These are phyloP conservation scores for Pachycephus smyrnensis DNA, from an alignment of 2,888 invertebrate species.

Conservation along the genomic window DNA sequence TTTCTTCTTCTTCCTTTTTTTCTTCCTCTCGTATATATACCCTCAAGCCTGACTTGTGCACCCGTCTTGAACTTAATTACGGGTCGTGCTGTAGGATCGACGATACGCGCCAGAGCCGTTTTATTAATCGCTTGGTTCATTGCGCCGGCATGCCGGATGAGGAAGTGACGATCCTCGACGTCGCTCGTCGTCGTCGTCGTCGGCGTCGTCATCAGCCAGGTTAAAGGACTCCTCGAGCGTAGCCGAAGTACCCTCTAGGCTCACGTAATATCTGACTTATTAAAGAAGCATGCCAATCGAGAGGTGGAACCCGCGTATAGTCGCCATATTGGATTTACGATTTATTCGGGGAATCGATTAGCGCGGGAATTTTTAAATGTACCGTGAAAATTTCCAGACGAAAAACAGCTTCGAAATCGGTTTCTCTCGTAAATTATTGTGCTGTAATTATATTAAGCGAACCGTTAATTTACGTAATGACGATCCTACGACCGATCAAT, in stretches of 20 bases:
- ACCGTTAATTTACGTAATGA: not conserved
- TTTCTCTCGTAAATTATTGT: not conserved
- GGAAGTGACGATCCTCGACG: slow-evolving; percentile 30
- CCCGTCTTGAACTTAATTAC: slow-evolving; percentile 4
- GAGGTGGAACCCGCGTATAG: not conserved
- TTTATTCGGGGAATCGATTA: not conserved
- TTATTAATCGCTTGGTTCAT: slow-evolving; percentile 32
- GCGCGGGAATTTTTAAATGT: not conserved
- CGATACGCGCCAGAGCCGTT: slow-evolving; percentile 2
- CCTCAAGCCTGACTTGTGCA: not conserved
- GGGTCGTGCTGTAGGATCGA: slow-evolving; percentile 1
- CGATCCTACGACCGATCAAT: not conserved
- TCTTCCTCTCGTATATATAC: not conserved
- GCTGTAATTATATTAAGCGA: not conserved
- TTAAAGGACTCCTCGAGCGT: slow-evolving; percentile 28
- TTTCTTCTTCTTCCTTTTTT: not conserved
- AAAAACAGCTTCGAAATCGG: not conserved
- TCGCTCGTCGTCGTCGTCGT: not conserved
- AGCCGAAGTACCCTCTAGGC: slow-evolving; percentile 25
- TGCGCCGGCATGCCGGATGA: slow-evolving; percentile 33
- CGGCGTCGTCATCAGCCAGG: not conserved
- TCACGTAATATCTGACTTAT: slow-evolving; percentile 34
- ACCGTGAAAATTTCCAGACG: no score
- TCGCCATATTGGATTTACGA: not conserved
- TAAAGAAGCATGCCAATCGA: slow-evolving; percentile 4